Evolutionary conservation across 2,113 vertebrate species (phyloP), one percentile per base, ranked within the genome.

Genomic region (Merops nubicus): DNA sequence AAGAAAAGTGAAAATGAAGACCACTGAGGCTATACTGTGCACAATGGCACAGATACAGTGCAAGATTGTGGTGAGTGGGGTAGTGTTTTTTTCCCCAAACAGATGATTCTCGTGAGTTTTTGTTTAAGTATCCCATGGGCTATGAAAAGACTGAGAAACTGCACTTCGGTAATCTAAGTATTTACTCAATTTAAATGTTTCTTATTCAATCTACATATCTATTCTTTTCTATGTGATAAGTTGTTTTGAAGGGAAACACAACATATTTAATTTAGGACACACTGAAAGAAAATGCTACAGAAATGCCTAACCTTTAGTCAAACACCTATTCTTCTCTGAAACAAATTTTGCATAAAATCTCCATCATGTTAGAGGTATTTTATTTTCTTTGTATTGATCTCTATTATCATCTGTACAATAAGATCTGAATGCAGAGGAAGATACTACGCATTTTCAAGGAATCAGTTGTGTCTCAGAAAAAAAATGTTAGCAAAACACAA

Each of bases 21-120:
- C 11, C 11, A 17, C 5, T 15, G 36, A 64, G 4, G 3, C 3
- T 75, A 22, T 28, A 59, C 22, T 47, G 18, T 34, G 28, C 4
- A 28, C 0, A 4, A 19, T 19, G 15, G 31, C 26, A 56, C 12
- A 85, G 43, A 70, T 47, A 10, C 51, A 78, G 40, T 9, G 34
- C 19, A 45, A 31, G 56, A 56, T 72, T 60, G 38, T 43, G 2
- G 1, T 12, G 1, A 0, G 0, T 47, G 6, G 2, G 2, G 3
- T 33, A 6, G 15, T 25, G 2, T 1, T 21, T 42, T 36, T 54
- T 36, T 28, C 42, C 26, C 2, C 1, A 54, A 87, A 10, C 4
- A 85, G 26, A 8, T 31, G 3, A 57, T 84, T 67, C 25, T 53
- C 63, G 7, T 34, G 20, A 78, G 75, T 67, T 78, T 85, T 77